Percentiles rank a stretch among this genome's conserved stretches.
Conservation (phyloP, 2,888 invertebrate genomes). For the Lasioglossum vierecki region DNA sequence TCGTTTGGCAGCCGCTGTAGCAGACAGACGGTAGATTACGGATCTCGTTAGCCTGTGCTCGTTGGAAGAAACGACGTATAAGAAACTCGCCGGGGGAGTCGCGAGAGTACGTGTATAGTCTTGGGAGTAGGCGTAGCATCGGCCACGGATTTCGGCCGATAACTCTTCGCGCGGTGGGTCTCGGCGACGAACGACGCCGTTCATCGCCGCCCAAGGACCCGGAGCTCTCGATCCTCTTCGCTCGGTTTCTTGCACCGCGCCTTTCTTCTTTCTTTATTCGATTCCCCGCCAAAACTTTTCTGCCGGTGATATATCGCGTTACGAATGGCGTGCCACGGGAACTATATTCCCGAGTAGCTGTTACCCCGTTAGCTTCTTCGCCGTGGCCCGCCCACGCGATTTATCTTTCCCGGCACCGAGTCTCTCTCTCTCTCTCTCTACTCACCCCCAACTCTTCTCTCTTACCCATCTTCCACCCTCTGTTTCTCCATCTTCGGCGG, state of each 20-base stretch:
- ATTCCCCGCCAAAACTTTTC: slow-evolving; percentile 68
- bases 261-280: slow-evolving; percentile 58
- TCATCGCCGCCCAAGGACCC: slow-evolving; percentile 20
- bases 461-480: not conserved
- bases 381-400: slow-evolving; percentile 71
- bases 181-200: slow-evolving; percentile 21
- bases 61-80: not conserved
- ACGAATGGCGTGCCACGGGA: slow-evolving; percentile 75
- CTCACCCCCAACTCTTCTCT: not conserved
- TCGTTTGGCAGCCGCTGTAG: not conserved
- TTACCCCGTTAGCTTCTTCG: slow-evolving; percentile 75
- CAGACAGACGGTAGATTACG: not conserved
- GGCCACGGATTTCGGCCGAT: slow-evolving; percentile 7
- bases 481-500: slow-evolving; percentile 17
- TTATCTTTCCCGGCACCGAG: slow-evolving; percentile 70
- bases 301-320: slow-evolving; percentile 71
- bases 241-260: slow-evolving; percentile 37
- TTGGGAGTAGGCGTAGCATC: slow-evolving; percentile 5
- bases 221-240: slow-evolving; percentile 14
- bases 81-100: not conserved
- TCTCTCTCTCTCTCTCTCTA: not conserved
- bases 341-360: slow-evolving; percentile 76
- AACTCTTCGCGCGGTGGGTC: slow-evolving; percentile 1
- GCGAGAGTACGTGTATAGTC: not conserved
- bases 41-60: not conserved